Base-by-base conservation (phyloP, 2,888 invertebrate species). In the Acanthacorydalis orientalis region DNA sequence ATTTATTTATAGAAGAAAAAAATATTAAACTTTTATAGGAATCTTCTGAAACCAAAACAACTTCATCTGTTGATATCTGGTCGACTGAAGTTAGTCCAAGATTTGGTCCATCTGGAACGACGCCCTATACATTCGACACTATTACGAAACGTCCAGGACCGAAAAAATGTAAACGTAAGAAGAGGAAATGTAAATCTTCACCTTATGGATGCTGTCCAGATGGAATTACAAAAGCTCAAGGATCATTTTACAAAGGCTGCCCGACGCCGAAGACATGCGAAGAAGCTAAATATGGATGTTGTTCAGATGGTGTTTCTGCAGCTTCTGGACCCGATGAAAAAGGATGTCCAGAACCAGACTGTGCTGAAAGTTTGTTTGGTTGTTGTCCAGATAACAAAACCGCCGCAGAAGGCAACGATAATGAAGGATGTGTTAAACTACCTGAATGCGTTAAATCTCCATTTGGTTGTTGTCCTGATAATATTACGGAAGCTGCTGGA, bases 391-490 rank as follows among this genome's bases (percentile, higher is more conserved):
- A 91, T 63, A 80, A 80, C 42, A 72, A 73, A 53, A 84, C 83
- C 0, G 68, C 78, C 8, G 83, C 92, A 1, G 74, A 80, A 60
- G 91, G 92, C 43, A 85, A 87, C 55, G 77, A 86, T 53, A 73
- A 77, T 53, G 84, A 88, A 60, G 93, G 89, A 11, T 97, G 96
- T 60, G 83, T 83, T 47, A 68, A 68, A 53, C 69, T 60, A 11
- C 75, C 76, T 9, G 39, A 32, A 12, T 23, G 23, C 15, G 61
- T 63, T 2, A 69, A 67, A 4, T 70, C 74, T 31, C 64, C 72
- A 55, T 89, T 77, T 59, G 91, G 91, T 4, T 93, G 93, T 60
- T 93, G 93, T 58, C 78, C 81, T 7, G 88, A 92, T 62, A 80
- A 78, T 44, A 72, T 72, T 49, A 83, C 82, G 0, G 62, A 72